Evolutionary conservation across 2,888 invertebrate genomes (phyloP), one percentile per base, ranked within the genome.

Genomic region (Andrena bucephala): DNA sequence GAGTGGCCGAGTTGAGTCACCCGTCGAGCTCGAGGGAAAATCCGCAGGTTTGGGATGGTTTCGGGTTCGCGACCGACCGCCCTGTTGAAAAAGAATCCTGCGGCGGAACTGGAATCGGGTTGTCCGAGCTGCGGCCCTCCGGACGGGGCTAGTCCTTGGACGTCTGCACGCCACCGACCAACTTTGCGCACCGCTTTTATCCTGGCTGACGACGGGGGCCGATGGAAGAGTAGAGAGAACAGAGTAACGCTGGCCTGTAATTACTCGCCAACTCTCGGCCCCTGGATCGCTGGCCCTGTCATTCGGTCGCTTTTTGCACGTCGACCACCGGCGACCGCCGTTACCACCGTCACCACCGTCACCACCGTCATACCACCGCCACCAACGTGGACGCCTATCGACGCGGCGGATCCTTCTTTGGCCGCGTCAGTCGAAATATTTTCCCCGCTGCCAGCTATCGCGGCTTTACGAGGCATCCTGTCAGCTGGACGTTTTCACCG

Each of bases 271-370:
- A 89, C 85, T 86, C 86, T 81, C 81, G 81, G 73, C 33, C 48
- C 10, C 10, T 16, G 31, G 24, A 24, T 52, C 63, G 36, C 66
- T 70, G 50, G 83, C 78, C 87, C 90, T 90, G 87, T 91, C 84
- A 90, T 90, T 89, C 90, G 79, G 71, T 77, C 72, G 80, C 84
- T 89, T 87, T 89, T 88, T 84, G 87, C 65, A 75, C 87, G 83
- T 78, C 63, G 67, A 66, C 77, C 75, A 70, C 68, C 62, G n/a
- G 59, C 57, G 42, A 42, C 54, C 68, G n/a, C 68, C 68, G 33
- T 31, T 3, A 20, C 33, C 52, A 16, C 36, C 52, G 16, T 27
- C 5, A 24, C 20, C 20, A 20, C 20, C 20, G 20, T 20, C 20
- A 27, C 36, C 57, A 33, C 54, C 24, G 27, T 42, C 13, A 13